Base-by-base conservation (phyloP, 2,797 vertebrate genomes). In the Fistularia commersonii region DNA sequence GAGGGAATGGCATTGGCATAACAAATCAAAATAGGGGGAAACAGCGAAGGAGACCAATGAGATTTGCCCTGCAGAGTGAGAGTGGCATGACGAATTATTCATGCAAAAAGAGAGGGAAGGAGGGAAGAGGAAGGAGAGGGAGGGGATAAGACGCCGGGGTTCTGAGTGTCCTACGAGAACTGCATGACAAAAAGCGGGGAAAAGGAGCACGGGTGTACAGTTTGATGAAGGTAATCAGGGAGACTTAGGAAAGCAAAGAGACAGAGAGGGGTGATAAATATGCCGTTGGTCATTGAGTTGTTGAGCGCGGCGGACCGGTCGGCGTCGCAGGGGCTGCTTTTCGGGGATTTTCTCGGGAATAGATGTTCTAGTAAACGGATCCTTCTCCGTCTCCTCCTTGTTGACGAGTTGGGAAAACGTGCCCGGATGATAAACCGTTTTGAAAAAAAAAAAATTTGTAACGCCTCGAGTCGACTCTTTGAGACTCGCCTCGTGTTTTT, bases 51-150 rank as follows among this genome's bases (percentile, higher is more conserved):
- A 57, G 32, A 79, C 75, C 70, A 66, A 49, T 51, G 62, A 69
- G 63, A 62, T 45, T 13, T 54, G 57, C 32, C 59, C 69, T 44
- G 61, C 57, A 71, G 66, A 63, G 52, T 38, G 34, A 58, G 65
- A 70, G 66, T 55, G 57, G 71, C 67, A 55, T 55, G 36, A 52
- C 51, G 64, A 79, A 81, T 81, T 75, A 79, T 78, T 59, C 59
- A 72, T 79, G 62, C 51, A 8, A 60, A 62, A 33, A 43, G 56
- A 64, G 61, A 34, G 7, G 10, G 9, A 11, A 48, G 51, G n/a
- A 11, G 48, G 41, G 47, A 37, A 32, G 54, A 45, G 46, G 49
- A 45, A 42, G 36, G 31, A 8, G 32, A 47, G 12, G 23, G 11
- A 7, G 39, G 34, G 11, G 23, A 46, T 46, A 40, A 48, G 45